phyloP scores from a whole-genome alignment of 2,113 vertebrate species.

The Egretta garzetta region DNA sequence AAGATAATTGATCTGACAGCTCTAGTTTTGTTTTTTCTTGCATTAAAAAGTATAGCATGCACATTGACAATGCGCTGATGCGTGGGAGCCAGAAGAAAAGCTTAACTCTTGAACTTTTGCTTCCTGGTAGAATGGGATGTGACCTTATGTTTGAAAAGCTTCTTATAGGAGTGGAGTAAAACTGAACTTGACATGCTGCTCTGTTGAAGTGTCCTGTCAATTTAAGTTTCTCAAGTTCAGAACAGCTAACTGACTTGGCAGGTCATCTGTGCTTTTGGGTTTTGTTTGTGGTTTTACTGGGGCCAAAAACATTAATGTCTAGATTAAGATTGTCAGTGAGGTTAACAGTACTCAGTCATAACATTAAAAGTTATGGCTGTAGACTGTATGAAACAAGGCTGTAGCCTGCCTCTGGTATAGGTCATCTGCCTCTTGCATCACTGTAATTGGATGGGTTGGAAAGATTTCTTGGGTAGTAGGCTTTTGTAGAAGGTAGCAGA shows the following conservation, averaged over 20 bases:
- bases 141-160: not conserved
- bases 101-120: not conserved
- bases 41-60: not conserved
- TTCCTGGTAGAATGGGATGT: not conserved
- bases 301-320: not conserved
- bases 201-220: not conserved
- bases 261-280: not conserved
- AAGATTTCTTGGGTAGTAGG: not conserved
- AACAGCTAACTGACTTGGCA: not conserved
- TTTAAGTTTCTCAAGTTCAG: not conserved
- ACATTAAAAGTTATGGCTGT: not conserved
- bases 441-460: not conserved
- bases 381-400: not conserved
- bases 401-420: not conserved
- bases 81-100: not conserved
- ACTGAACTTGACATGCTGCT: not conserved
- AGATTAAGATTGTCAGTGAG: not conserved
- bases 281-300: not conserved
- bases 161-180: not conserved
- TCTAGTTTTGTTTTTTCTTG: not conserved
- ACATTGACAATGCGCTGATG: not conserved
- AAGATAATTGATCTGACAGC: not conserved
- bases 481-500: not conserved
- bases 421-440: not conserved
- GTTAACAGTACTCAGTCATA: not conserved